A percentile compares a stretch with the other conserved stretches of the same genome.
Evolutionary conservation across 2,797 vertebrate species (phyloP).

Genomic region (Benthosema pterotum): DNA sequence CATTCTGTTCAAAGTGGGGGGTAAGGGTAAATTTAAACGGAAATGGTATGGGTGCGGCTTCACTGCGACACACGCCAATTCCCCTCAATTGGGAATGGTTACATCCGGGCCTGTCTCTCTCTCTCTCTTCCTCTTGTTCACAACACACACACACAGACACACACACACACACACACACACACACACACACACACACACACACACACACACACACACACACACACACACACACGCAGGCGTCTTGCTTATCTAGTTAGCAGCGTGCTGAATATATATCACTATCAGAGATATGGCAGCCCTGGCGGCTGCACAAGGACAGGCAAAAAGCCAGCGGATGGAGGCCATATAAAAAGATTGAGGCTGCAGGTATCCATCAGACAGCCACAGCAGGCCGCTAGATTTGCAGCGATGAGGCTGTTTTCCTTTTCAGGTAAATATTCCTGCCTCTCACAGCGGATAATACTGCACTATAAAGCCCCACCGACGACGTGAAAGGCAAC

Average conservation of each 20-base stretch:
- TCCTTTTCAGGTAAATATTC: slow-evolving; percentile 51
- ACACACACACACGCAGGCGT: neutral
- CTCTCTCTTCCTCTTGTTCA: too few relatives aligned
- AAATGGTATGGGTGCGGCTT: too few relatives aligned
- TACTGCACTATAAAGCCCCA: slow-evolving; percentile 30
- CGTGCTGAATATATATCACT: slow-evolving; percentile 56
- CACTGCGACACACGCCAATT: too few relatives aligned
- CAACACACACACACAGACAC: too few relatives aligned
- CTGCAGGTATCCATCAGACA: slow-evolving; percentile 47
- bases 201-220: slow-evolving; percentile 6
- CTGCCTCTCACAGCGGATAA: slow-evolving; percentile 34
- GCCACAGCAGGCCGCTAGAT: slow-evolving; percentile 31
- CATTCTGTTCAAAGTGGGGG: too few relatives aligned
- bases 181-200: neutral
- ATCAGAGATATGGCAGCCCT: slow-evolving; percentile 53
- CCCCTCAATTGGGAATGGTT: too few relatives aligned
- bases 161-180: too few relatives aligned
- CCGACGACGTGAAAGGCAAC: slow-evolving; percentile 29
- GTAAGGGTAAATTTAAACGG: too few relatives aligned
- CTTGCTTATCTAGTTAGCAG: slow-evolving; percentile 55
- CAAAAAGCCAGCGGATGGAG: slow-evolving; percentile 42
- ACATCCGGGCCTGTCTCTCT: too few relatives aligned
- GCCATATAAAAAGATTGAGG: slow-evolving; percentile 48
- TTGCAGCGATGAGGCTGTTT: slow-evolving; percentile 38
- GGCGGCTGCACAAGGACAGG: slow-evolving; percentile 57